Evolutionary conservation across 2,113 vertebrate genomes (phyloP), one percentile per base, ranked within the genome.

Genomic region (Calonectris borealis): DNA sequence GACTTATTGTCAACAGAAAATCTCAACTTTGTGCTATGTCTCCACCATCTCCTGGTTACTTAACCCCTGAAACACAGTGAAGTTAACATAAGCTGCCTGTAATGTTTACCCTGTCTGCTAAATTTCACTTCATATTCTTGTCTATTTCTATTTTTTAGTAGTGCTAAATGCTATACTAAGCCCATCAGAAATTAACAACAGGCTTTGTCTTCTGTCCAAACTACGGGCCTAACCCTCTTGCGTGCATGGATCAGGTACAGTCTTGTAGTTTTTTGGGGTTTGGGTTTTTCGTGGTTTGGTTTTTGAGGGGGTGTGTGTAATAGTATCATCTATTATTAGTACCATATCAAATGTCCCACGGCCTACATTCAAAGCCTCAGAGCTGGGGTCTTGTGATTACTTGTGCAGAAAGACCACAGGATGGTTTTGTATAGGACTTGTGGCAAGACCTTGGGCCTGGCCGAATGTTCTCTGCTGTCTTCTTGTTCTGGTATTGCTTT

Each of bases 301-400:
- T 86, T 93, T 93, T 72, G 73, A 85, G 58, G 31, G 7, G 4
- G 16, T 22, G 25, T 52, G 42, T 64, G 29, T 57, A 72, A 72
- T 77, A 84, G 29, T 49, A 93, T 85, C n/a, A 46, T 25, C n/a
- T 87, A n/a, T 95, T 88, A 61, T 87, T 95, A 80, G 83, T 52
- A 61, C 54, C 6, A 1, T 88, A 69, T 90, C 71, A 80, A 36
- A 65, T 83, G 31, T 83, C 27, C 22, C 51, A 12, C 52, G 68
- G 49, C 62, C 36, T 83, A 14, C 3, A 1, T 64, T 85, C 42
- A 55, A 79, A 85, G 57, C n/a, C 40, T 90, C 55, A 58, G 85
- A 90, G 71, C 24, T 51, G 57, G 48, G 55, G 64, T 71, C 38
- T 78, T 86, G 11, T 1, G 13, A 2, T 78, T 62, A 26, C 42